Percentiles rank a stretch among this genome's conserved stretches.
phyloP scores from a whole-genome alignment of 1,140 invertebrate genomes.

The Cydia splendana region DNA sequence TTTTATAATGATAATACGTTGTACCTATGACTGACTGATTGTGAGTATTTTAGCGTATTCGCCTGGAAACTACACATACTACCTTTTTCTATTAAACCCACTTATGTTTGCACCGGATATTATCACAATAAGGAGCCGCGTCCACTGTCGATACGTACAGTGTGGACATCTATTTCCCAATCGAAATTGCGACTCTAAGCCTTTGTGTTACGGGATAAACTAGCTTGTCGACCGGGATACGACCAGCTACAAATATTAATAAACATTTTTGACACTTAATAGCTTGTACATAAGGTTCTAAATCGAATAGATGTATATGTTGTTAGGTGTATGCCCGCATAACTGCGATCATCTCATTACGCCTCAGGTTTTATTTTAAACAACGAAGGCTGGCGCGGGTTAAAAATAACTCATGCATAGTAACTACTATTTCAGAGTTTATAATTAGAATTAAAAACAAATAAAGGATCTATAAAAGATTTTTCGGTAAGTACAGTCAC shows the following conservation, averaged over 20 bases:
- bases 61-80: not conserved
- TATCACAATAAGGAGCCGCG: constrained; percentile 22
- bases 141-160: not conserved
- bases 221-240: not conserved
- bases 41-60: no score
- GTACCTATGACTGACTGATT: no score
- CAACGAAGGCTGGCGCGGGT: not conserved
- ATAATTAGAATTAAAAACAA: not conserved
- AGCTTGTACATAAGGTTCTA: not conserved
- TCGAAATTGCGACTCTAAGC: not conserved
- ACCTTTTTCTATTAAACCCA: not conserved
- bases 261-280: not conserved
- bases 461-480: no score
- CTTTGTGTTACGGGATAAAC: not conserved
- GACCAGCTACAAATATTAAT: not conserved
- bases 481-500: no score
- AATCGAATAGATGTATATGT: not conserved
- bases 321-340: constrained; percentile 13
- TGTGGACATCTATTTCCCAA: not conserved
- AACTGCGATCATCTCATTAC: constrained; percentile 27
- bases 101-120: constrained; percentile 14
- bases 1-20: no score
- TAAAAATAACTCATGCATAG: not conserved
- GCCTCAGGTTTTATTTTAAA: constrained; percentile 24
- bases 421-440: not conserved